phyloP scores from a whole-genome alignment of 2,797 vertebrate species.

The Gallinago nigripennis region DNA sequence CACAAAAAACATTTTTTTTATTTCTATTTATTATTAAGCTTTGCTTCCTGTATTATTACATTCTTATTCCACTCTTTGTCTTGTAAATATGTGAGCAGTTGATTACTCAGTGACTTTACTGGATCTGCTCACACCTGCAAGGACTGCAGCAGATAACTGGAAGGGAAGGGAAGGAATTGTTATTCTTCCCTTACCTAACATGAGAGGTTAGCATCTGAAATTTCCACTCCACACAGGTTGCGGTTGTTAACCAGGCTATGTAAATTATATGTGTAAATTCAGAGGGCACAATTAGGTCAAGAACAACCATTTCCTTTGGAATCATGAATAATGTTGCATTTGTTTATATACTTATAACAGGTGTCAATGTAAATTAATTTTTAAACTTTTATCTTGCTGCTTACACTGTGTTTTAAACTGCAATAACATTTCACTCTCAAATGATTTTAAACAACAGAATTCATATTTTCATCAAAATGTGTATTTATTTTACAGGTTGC shows the following conservation, averaged over 20 bases:
- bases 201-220: neutral
- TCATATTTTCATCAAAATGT: neutral
- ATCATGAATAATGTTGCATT: neutral
- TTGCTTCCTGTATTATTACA: neutral
- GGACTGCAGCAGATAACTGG: neutral
- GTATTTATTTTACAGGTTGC: conserved; percentile 78
- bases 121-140: neutral
- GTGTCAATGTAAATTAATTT: neutral
- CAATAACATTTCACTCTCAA: neutral
- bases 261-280: neutral
- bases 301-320: neutral
- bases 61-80: neutral
- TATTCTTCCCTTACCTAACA: neutral
- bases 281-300: neutral
- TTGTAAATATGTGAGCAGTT: neutral
- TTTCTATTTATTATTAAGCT: neutral
- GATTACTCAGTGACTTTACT: neutral
- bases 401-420: neutral
- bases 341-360: neutral
- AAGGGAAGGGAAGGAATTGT: neutral
- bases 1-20: neutral
- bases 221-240: neutral
- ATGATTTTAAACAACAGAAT: neutral
- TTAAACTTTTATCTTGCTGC: neutral
- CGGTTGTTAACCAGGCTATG: neutral